A percentile compares a stretch with the other conserved stretches of the same genome.
Evolutionary conservation across 2,888 invertebrate genomes (phyloP).

Genomic region (Laspeyria flexula): DNA sequence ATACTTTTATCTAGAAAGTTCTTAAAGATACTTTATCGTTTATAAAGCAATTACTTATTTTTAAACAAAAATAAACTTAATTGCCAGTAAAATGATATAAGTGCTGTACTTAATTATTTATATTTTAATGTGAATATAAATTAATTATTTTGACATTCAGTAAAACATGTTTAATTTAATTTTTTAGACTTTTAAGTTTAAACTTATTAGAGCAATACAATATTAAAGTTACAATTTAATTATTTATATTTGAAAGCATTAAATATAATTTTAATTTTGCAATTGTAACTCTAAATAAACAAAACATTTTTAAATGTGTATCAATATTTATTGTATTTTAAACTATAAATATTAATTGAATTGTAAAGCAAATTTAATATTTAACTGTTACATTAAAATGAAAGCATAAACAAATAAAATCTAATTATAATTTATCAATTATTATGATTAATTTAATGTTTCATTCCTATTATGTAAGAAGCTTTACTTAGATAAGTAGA

Average conservation of each 20-base stretch:
- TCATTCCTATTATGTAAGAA: slow-evolving; percentile 45
- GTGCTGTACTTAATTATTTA: slow-evolving; percentile 24
- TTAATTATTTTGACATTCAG: neutral
- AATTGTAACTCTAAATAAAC: too few relatives aligned
- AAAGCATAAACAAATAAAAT: too few relatives aligned
- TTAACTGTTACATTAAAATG: slow-evolving; percentile 3
- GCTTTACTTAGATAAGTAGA: slow-evolving; percentile 27
- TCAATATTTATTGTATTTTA: slow-evolving; percentile 28
- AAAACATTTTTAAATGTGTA: neutral
- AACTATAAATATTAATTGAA: slow-evolving; percentile 17
- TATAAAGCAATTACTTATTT: slow-evolving; percentile 20
- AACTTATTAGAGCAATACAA: too few relatives aligned
- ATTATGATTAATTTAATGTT: slow-evolving; percentile 16
- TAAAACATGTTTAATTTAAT: too few relatives aligned
- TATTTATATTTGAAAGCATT: too few relatives aligned
- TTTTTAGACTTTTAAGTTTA: too few relatives aligned
- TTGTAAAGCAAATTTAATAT: slow-evolving; percentile 12
- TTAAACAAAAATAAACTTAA: slow-evolving; percentile 20
- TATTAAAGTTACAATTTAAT: too few relatives aligned
- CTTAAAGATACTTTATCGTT: too few relatives aligned
- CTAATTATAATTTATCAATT: neutral
- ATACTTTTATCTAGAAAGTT: neutral
- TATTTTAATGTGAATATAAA: slow-evolving; percentile 29
- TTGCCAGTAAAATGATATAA: slow-evolving; percentile 1
- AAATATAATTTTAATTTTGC: too few relatives aligned